Evolutionary conservation across 2,797 vertebrate species (phyloP).

Genomic region (Coccyzus lansbergi): DNA sequence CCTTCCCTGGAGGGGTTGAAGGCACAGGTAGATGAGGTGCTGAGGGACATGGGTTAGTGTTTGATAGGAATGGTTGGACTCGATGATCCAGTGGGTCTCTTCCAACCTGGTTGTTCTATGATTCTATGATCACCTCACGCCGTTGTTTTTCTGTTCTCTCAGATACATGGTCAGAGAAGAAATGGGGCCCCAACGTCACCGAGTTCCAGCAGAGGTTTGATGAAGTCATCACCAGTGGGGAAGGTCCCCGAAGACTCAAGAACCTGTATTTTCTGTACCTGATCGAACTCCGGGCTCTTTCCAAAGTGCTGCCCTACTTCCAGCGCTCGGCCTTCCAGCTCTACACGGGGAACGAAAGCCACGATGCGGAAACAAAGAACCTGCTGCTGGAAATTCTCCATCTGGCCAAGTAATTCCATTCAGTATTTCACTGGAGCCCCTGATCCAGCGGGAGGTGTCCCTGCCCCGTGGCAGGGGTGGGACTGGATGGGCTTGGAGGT

Average conservation of each 20-base stretch:
- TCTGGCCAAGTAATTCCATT: conserved; percentile 84
- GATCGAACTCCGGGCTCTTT: conserved; percentile 91
- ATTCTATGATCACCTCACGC: rapidly evolving
- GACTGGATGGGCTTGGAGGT: too few species aligned
- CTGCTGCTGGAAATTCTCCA: conserved; percentile 86
- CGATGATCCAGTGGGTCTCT: too few species aligned
- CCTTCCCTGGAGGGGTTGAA: too few species aligned
- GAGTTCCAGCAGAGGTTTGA: conserved; percentile 94
- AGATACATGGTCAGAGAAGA: conserved; percentile 90
- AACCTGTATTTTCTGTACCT: conserved; percentile 95
- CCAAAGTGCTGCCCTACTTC: conserved; percentile 90
- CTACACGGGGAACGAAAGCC: conserved; percentile 83
- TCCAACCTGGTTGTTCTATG: too few species aligned
- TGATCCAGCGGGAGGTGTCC: too few species aligned
- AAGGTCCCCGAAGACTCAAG: conserved; percentile 90
- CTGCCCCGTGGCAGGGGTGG: too few species aligned
- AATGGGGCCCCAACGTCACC: conserved; percentile 89
- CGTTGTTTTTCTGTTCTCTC: background rate
- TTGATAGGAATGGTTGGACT: too few species aligned
- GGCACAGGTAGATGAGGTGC: too few species aligned
- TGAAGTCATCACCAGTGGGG: conserved; percentile 85
- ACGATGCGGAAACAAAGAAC: conserved; percentile 81
- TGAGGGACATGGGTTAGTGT: too few species aligned
- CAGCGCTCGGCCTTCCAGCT: conserved; percentile 83
- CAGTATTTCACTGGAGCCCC: too few species aligned